Evolutionary conservation across 2,888 invertebrate species (phyloP), one percentile per base, ranked within the genome.

Genomic region (Drosophila fulvimacula): DNA sequence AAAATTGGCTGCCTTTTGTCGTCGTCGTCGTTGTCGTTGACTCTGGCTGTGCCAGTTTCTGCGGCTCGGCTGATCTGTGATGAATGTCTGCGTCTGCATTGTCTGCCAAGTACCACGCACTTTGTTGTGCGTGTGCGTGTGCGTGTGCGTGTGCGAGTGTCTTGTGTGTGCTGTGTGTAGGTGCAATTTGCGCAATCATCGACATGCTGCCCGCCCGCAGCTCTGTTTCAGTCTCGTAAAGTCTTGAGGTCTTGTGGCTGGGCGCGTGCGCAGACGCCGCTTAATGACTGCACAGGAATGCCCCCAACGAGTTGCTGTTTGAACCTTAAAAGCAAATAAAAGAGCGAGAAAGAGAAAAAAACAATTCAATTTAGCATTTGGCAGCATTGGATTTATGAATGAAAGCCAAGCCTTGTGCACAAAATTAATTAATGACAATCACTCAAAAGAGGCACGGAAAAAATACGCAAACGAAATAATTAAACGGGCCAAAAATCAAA

Each of bases 381-480:
- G 66, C 67, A 53, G 52, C 63, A 56, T 55, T 63, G 74, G 75
- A 87, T 85, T 89, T 89, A 85, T 85, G 84, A 85, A 85, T 85
- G 84, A 89, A 83, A 77, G 51, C 67, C 59, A 61, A 66, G 73
- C 55, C 73, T 74, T 57, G 27, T n/a, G 59, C 66, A 60, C 65
- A 88, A 88, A 89, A 89, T 90, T 89, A 90, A 90, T 90, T 89
- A 89, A 85, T 77, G 76, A 79, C 85, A 88, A 90, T 90, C 90
- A 90, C 76, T 90, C 90, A 90, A 83, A 86, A 79, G 71, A 75
- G 70, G 79, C 71, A 78, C 57, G 60, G 67, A 75, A 88, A 72
- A 88, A 78, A 83, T 82, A 78, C 88, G 83, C 79, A 86, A 87
- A 81, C 82, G 86, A 89, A 90, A 90, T 86, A 90, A 88, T 90